These are phyloP conservation scores for Tangara arthus DNA, from an alignment of 2,797 vertebrate genomes.

Conservation along the genomic window DNA sequence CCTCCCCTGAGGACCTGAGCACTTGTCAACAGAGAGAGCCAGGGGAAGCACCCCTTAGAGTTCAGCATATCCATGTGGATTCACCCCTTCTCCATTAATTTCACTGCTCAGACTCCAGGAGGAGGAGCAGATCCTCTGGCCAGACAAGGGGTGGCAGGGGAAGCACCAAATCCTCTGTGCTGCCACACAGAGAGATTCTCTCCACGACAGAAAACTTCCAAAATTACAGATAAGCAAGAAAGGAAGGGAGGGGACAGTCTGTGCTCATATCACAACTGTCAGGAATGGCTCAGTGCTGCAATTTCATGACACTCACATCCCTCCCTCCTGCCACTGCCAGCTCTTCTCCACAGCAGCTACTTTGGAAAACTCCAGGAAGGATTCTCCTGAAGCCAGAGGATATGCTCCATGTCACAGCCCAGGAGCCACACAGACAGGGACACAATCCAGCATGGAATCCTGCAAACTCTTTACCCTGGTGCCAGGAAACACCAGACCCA, in stretches of 20 bases:
- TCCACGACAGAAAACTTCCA: accelerated
- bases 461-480: too few relatives aligned
- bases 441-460: neutral
- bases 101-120: neutral
- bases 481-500: neutral
- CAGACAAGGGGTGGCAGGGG: neutral
- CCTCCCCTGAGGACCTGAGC: accelerated
- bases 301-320: accelerated
- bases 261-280: neutral
- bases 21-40: neutral
- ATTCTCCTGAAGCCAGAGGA: neutral
- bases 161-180: neutral
- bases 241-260: neutral
- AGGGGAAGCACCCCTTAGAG: neutral
- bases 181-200: neutral
- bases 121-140: neutral
- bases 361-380: neutral
- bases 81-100: neutral
- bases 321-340: neutral
- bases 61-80: neutral
- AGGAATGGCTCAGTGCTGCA: neutral
- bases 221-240: neutral
- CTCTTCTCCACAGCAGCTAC: neutral
- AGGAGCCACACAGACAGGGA: neutral
- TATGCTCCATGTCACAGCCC: neutral